phyloP scores from a whole-genome alignment of 1,140 invertebrate genomes.

The Himalopsyche phryganea region DNA sequence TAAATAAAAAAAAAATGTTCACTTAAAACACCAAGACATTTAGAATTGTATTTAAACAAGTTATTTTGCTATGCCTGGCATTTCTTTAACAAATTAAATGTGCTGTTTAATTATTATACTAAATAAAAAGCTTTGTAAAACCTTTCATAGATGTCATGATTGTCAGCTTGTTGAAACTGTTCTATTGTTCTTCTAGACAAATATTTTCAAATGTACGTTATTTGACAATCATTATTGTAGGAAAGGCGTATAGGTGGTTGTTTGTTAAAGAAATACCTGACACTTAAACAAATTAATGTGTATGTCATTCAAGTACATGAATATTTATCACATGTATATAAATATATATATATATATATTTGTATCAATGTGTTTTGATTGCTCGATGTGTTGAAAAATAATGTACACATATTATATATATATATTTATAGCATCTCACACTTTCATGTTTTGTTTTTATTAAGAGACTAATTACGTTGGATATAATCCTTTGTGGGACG shows the following conservation, averaged over 20 bases:
- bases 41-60: conserved; percentile 21
- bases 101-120: too few species aligned
- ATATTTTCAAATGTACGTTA: too few species aligned
- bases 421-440: conserved; percentile 35
- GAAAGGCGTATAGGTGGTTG: too few species aligned
- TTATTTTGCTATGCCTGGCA: conserved; percentile 5
- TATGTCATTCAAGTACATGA: conserved; percentile 32
- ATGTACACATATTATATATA: conserved; percentile 25
- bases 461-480: conserved; percentile 33
- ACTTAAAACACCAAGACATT: conserved; percentile 33
- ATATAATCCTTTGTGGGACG: conserved; percentile 15
- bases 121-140: too few species aligned
- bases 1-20: conserved; percentile 7
- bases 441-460: conserved; percentile 31
- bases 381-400: too few species aligned
- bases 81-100: too few species aligned
- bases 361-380: conserved; percentile 17
- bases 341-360: conserved; percentile 32
- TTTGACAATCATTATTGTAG: too few species aligned
- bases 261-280: background rate
- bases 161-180: too few species aligned
- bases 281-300: conserved; percentile 9
- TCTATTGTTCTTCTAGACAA: too few species aligned
- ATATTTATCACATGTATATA: conserved; percentile 27
- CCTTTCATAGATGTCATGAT: too few species aligned